Conservation (phyloP, 2,888 invertebrate species). For the Ypsolopha sequella region DNA sequence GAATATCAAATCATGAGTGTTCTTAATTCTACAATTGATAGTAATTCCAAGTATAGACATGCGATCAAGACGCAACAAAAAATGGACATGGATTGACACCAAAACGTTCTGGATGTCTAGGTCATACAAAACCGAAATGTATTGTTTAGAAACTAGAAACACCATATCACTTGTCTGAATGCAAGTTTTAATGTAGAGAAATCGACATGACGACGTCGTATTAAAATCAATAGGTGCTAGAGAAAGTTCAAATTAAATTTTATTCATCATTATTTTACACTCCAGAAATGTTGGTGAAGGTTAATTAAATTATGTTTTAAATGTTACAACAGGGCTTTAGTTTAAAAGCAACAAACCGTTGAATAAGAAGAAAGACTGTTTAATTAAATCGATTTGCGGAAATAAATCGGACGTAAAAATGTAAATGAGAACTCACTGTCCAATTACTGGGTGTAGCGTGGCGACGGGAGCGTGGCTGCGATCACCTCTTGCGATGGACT, state of each 20-base stretch:
- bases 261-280: neutral
- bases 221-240: slow-evolving; percentile 20
- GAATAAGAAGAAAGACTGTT: slow-evolving; percentile 6
- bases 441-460: slow-evolving; percentile 40
- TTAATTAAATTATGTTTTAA: neutral
- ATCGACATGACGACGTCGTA: neutral
- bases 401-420: slow-evolving; percentile 30
- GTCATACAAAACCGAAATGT: slow-evolving; percentile 21
- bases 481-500: slow-evolving; percentile 51
- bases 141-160: slow-evolving; percentile 19
- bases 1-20: too few relatives aligned
- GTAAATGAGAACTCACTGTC: slow-evolving; percentile 36
- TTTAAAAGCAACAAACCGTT: neutral
- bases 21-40: neutral
- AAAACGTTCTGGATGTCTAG: slow-evolving; percentile 34
- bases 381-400: slow-evolving; percentile 29
- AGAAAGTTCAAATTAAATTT: slow-evolving; percentile 27
- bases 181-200: neutral
- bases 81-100: neutral
- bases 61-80: neutral
- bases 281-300: neutral
- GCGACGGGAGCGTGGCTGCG: slow-evolving; percentile 28
- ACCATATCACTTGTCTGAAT: slow-evolving; percentile 23
- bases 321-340: neutral
- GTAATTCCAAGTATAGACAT: neutral